Evolutionary conservation across 1,140 invertebrate genomes (phyloP).

Genomic region (Hestina assimilis): DNA sequence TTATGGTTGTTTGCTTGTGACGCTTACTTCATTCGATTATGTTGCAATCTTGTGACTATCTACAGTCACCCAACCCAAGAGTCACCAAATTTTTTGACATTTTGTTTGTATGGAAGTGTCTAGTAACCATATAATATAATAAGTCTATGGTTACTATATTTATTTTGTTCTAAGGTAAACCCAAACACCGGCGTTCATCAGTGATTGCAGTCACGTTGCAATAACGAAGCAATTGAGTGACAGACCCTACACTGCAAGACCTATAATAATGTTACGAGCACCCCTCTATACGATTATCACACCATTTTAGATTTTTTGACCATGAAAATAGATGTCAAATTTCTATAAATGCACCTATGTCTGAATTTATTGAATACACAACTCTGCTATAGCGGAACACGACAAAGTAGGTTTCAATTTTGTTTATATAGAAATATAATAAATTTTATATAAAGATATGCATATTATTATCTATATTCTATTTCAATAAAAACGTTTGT

Average conservation of each 20-base stretch:
- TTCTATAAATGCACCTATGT: not conserved
- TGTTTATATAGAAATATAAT: not conserved
- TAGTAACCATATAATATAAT: not conserved
- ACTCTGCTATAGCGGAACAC: not conserved
- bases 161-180: conserved; percentile 10
- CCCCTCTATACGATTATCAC: conserved; percentile 19
- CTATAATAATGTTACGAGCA: conserved; percentile 46
- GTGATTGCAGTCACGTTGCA: conserved; percentile 62
- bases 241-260: conserved; percentile 52
- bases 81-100: too few relatives aligned
- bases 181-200: conserved; percentile 39
- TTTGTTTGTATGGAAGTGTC: not conserved
- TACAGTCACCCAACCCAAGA: too few relatives aligned
- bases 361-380: conserved; percentile 27
- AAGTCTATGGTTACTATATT: not conserved
- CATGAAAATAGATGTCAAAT: conserved; percentile 9
- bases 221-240: conserved; percentile 68
- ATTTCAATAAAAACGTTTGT: too few relatives aligned
- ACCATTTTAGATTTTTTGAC: conserved; percentile 15
- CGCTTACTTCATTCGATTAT: too few relatives aligned
- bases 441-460: too few relatives aligned
- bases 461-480: too few relatives aligned
- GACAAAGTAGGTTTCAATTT: not conserved
- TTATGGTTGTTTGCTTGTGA: too few relatives aligned
- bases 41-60: too few relatives aligned